Conservation (phyloP, 2,797 vertebrate species). For the Cirrhinus mrigala region DNA sequence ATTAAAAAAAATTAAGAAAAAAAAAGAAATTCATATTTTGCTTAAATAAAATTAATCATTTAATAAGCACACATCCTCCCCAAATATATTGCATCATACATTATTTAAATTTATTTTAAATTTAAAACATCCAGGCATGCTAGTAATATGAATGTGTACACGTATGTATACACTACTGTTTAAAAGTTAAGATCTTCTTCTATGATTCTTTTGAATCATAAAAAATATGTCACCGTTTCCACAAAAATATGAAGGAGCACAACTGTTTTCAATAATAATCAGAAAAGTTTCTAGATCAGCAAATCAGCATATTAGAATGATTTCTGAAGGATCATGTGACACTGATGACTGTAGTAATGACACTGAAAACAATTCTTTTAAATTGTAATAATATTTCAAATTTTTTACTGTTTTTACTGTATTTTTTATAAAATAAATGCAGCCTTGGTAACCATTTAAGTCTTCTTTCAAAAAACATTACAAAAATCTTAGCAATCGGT, state of each 20-base stretch:
- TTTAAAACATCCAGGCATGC: too few relatives aligned
- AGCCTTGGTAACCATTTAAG: not conserved
- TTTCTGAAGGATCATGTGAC: not conserved
- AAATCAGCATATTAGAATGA: not conserved
- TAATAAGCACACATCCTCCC: not conserved
- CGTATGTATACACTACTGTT: too few relatives aligned
- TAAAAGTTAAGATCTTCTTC: too few relatives aligned
- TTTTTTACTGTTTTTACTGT: not conserved
- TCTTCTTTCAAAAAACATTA: not conserved
- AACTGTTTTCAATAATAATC: too few relatives aligned
- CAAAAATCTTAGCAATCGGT: too few relatives aligned
- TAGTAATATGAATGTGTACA: too few relatives aligned
- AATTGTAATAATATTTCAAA: not conserved
- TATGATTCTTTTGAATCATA: too few relatives aligned
- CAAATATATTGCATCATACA: not conserved
- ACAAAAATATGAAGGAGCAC: too few relatives aligned
- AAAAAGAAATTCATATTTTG: too few relatives aligned
- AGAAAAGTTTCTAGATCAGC: too few relatives aligned
- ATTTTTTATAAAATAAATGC: not conserved
- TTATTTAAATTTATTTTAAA: not conserved
- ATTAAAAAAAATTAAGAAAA: too few relatives aligned
- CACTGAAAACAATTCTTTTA: not conserved
- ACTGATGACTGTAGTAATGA: not conserved
- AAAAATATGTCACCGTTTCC: too few relatives aligned
- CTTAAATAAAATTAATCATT: not conserved